Conservation (phyloP, 2,888 invertebrate genomes). For the Dorcus hopei region DNA sequence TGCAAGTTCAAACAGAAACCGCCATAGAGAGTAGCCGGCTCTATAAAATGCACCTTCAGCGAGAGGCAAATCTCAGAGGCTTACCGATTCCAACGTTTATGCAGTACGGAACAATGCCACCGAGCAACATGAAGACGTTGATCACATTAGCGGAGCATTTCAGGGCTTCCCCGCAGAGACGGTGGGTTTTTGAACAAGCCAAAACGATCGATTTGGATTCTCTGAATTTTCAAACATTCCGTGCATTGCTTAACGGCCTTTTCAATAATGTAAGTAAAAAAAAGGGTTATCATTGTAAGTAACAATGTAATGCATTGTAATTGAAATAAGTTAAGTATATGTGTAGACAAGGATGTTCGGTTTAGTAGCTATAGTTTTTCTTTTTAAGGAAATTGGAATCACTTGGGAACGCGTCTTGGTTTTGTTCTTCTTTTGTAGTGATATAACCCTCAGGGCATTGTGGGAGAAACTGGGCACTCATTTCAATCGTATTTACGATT, state of each 20-base stretch:
- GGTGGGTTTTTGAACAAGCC: slow-evolving; percentile 52
- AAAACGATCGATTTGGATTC: slow-evolving; percentile 53
- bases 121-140: slow-evolving; percentile 1
- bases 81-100: slow-evolving; percentile 2
- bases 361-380: background rate
- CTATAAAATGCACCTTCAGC: slow-evolving; percentile 2
- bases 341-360: background rate
- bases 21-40: slow-evolving; percentile 5
- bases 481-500: slow-evolving; percentile 57
- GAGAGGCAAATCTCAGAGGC: slow-evolving; percentile 1
- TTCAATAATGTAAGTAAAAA: slow-evolving; percentile 53
- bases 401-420: slow-evolving; percentile 56
- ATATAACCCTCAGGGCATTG: slow-evolving; percentile 52
- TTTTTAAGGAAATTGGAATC: slow-evolving; percentile 53
- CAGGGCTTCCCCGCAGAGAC: slow-evolving; percentile 52
- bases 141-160: slow-evolving; percentile 39
- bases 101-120: background rate
- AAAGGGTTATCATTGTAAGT: no score
- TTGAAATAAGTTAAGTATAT: no score
- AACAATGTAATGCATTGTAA: no score
- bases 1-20: background rate
- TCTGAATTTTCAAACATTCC: slow-evolving; percentile 56
- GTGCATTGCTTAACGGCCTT: slow-evolving; percentile 56
- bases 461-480: slow-evolving; percentile 48
- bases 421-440: slow-evolving; percentile 57